These are phyloP conservation scores for Emmelina monodactyla DNA, from an alignment of 2,888 invertebrate species.

Conservation along the genomic window DNA sequence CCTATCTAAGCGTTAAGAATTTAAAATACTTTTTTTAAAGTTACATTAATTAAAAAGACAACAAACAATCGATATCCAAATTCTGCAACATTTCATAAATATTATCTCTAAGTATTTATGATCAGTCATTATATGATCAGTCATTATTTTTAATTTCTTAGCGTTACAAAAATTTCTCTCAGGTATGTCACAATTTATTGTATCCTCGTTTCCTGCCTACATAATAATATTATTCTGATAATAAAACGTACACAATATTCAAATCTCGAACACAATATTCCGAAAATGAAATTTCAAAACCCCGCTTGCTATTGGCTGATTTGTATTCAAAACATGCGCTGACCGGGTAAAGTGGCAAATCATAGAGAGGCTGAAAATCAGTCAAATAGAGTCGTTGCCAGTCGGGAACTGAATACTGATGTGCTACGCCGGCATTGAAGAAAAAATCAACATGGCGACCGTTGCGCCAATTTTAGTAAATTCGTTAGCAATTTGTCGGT, in stretches of 20 bases:
- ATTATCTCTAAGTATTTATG: no score
- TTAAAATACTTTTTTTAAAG: no score
- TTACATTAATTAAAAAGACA: no score
- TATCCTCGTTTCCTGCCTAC: no score
- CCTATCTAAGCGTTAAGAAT: no score
- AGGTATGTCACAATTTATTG: no score
- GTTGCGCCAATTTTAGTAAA: not conserved
- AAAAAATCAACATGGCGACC: not conserved
- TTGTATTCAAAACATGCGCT: conserved; percentile 47
- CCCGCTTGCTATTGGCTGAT: conserved; percentile 39
- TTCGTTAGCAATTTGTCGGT: not conserved
- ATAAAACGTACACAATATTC: conserved; percentile 35
- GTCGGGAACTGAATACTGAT: conserved; percentile 40
- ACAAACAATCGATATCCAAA: no score
- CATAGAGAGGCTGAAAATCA: conserved; percentile 64
- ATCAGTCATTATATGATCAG: no score
- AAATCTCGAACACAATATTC: conserved; percentile 44
- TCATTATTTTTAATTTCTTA: no score
- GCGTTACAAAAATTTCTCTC: no score
- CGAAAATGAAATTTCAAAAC: conserved; percentile 58
- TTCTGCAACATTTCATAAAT: no score
- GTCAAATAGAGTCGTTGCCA: conserved; percentile 59
- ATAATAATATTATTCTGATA: no score
- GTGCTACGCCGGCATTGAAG: conserved; percentile 10
- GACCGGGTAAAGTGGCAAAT: conserved; percentile 66